A percentile compares a stretch with the other conserved stretches of the same genome.
These are phyloP conservation scores for Zoanthus solanderi DNA, from an alignment of 92 coral and sea anemone genomes.

Conservation along the genomic window DNA sequence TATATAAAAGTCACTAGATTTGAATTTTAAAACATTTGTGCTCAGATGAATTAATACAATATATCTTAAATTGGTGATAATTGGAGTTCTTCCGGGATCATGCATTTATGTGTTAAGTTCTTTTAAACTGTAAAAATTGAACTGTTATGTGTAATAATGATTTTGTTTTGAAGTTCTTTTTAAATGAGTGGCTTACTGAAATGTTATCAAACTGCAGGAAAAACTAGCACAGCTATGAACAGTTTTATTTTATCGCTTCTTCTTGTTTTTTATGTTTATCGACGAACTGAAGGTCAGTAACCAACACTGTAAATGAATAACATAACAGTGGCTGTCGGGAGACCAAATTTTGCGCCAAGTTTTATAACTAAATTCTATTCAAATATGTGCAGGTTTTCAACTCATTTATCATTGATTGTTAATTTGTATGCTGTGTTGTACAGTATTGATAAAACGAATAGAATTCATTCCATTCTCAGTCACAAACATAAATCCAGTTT, in stretches of 20 bases:
- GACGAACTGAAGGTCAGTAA: background rate
- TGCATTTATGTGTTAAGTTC: background rate
- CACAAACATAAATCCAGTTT: background rate
- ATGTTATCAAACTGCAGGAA: background rate
- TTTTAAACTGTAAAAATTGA: background rate
- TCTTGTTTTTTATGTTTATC: background rate
- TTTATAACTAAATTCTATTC: background rate
- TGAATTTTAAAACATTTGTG: too few relatives aligned
- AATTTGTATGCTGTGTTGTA: background rate
- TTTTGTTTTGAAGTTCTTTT: background rate
- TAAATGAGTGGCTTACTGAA: background rate
- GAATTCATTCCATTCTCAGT: background rate
- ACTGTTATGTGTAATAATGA: background rate
- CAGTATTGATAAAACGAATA: background rate
- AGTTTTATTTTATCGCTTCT: background rate
- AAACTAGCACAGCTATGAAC: background rate
- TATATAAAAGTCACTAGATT: too few relatives aligned
- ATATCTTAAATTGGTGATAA: background rate
- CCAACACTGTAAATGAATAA: background rate
- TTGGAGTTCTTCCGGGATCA: background rate
- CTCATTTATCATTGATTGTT: background rate
- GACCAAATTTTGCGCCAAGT: background rate
- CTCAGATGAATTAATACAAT: too few relatives aligned
- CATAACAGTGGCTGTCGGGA: background rate
- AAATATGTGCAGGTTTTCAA: background rate